Evolutionary conservation across 2,888 invertebrate species (phyloP), one percentile per base, ranked within the genome.

Genomic region (Scaptomyza parva): DNA sequence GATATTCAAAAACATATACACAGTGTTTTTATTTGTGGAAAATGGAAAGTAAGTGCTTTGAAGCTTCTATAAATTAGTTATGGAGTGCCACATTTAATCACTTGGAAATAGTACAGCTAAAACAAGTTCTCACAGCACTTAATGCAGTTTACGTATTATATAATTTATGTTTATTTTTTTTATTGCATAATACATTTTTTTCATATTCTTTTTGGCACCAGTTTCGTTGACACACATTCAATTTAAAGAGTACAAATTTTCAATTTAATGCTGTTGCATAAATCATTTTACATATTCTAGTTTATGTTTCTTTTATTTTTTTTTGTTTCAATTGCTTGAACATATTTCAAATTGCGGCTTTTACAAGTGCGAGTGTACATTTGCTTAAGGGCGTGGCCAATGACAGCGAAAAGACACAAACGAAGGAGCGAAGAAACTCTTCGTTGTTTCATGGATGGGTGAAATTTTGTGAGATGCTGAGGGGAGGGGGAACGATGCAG

Each of bases 181-280:
- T 14, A 9, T 7, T 35, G 1, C 14, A 5, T 41, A 20, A 22
- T 14, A 24, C 26, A 28, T 17, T 48, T 39, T 40, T 26, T 22
- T 33, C 2, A 5, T 1, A 8, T 9, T 22, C 37, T 35, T 54
- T 18, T 55, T 39, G 39, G 22, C 35, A 47, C 14, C 35, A 8
- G 41, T 67, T 64, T 71, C 61, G 60, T 59, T 76, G 57, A 20
- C 24, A n/a, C 40, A 51, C 64, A 71, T 63, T 66, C 65, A 35
- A 35, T 70, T 57, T 59, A 12, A 63, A 77, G 62, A 76, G 77
- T 76, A 79, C 73, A 86, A 78, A 88, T 84, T 83, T 86, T 81
- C 66, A 73, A 85, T 81, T 80, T 89, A 89, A 89, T 90, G 85
- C 82, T 76, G 76, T 71, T 71, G 70, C 78, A 89, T 89, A 89